Evolutionary conservation across 2,113 vertebrate species (phyloP).

Genomic region (Merops nubicus): DNA sequence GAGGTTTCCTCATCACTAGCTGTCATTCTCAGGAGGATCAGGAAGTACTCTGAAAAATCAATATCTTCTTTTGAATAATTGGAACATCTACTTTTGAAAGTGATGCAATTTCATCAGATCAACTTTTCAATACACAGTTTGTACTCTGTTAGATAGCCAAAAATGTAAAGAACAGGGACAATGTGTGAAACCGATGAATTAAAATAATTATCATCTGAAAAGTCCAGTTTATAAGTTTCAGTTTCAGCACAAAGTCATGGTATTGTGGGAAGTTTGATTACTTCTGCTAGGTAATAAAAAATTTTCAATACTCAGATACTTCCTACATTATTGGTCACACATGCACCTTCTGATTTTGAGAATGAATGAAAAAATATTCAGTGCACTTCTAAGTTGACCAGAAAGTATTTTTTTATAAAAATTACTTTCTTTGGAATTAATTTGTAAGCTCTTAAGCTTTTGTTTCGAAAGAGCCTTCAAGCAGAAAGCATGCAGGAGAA

Average conservation of each 20-base stretch:
- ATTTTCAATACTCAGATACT: neutral
- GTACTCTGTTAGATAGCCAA: neutral
- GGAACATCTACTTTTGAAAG: slow-evolving; percentile 24
- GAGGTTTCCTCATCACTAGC: slow-evolving; percentile 28
- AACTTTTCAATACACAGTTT: slow-evolving; percentile 1
- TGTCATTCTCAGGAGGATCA: slow-evolving; percentile 35
- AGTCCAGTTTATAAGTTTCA: neutral
- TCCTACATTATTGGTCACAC: neutral
- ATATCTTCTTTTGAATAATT: slow-evolving; percentile 32
- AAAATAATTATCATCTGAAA: neutral
- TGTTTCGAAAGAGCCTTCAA: neutral
- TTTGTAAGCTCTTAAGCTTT: neutral
- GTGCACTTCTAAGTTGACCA: neutral
- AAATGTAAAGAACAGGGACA: neutral
- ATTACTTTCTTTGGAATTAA: neutral
- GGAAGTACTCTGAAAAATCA: slow-evolving; percentile 29
- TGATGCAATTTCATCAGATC: neutral
- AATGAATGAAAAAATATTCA: neutral
- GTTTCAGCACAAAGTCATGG: neutral
- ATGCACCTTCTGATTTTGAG: neutral
- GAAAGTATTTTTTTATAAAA: neutral
- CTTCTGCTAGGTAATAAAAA: neutral
- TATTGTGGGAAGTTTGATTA: neutral
- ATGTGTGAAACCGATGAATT: neutral
- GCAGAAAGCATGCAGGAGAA: neutral